Evolutionary conservation across 1,140 invertebrate genomes (phyloP).

Genomic region (Mactra quadrangularis): DNA sequence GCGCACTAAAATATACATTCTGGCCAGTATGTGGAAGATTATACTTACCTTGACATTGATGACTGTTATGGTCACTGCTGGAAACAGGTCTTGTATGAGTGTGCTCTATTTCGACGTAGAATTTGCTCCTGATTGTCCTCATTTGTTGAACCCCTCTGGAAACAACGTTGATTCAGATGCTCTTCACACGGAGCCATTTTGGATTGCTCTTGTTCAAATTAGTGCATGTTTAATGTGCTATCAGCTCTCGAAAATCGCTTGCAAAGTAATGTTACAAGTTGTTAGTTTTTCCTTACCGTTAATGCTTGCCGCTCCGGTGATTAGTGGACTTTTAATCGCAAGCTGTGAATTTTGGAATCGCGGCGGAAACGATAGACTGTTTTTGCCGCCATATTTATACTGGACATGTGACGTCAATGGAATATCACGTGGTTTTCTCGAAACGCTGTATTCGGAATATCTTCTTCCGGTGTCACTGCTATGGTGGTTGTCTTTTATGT

Average conservation of each 20-base stretch:
- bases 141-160: conserved; percentile 68
- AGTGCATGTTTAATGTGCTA: conserved; percentile 79
- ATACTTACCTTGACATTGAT: conserved; percentile 74
- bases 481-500: conserved; percentile 79
- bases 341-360: conserved; percentile 72
- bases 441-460: conserved; percentile 68
- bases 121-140: conserved; percentile 66
- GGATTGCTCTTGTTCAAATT: conserved; percentile 76
- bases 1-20: conserved; percentile 77
- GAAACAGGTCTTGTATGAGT: conserved; percentile 67
- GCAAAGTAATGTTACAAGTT: conserved; percentile 81
- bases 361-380: not conserved
- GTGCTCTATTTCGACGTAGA: conserved; percentile 70
- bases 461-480: conserved; percentile 70
- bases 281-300: conserved; percentile 80
- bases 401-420: conserved; percentile 77
- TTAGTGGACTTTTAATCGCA: conserved; percentile 75
- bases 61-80: conserved; percentile 70
- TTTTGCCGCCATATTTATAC: conserved; percentile 74
- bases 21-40: conserved; percentile 80
- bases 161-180: conserved; percentile 66
- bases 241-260: conserved; percentile 78
- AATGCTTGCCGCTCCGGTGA: conserved; percentile 76
- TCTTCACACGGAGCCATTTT: conserved; percentile 70
- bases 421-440: conserved; percentile 67